These are phyloP conservation scores for Alauda arvensis DNA, from an alignment of 2,797 vertebrate species.

Conservation along the genomic window DNA sequence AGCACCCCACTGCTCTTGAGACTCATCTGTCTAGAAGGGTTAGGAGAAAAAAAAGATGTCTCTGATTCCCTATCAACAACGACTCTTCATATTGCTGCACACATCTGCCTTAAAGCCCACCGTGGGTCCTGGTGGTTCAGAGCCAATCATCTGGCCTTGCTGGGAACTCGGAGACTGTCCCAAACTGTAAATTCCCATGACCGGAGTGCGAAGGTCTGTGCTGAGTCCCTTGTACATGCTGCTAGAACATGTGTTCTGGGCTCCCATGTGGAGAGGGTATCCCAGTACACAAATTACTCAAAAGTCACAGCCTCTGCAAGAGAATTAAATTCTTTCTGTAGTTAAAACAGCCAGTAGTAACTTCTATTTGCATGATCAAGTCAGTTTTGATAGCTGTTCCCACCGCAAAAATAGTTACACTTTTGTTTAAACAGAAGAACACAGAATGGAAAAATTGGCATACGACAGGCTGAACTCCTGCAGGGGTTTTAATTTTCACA, in stretches of 20 bases:
- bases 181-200: constrained; percentile 24
- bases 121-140: background rate
- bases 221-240: background rate
- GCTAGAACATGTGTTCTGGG: background rate
- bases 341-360: background rate
- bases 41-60: background rate
- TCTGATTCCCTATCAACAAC: background rate
- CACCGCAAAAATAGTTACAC: background rate
- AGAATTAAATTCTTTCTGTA: background rate
- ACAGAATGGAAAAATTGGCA: constrained; percentile 44
- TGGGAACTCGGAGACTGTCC: background rate
- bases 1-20: background rate
- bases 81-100: background rate
- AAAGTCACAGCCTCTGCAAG: background rate
- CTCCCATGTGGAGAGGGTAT: background rate
- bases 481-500: constrained; percentile 35
- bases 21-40: background rate
- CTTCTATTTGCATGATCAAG: background rate
- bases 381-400: constrained; percentile 32
- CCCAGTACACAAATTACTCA: background rate
- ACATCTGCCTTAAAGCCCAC: constrained; percentile 6
- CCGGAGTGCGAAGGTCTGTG: background rate
- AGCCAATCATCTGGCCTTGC: constrained; percentile 40
- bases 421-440: constrained; percentile 34
- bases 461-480: background rate